These are phyloP conservation scores for Drosophila diplacantha DNA, from an alignment of 2,888 invertebrate genomes.

Conservation along the genomic window DNA sequence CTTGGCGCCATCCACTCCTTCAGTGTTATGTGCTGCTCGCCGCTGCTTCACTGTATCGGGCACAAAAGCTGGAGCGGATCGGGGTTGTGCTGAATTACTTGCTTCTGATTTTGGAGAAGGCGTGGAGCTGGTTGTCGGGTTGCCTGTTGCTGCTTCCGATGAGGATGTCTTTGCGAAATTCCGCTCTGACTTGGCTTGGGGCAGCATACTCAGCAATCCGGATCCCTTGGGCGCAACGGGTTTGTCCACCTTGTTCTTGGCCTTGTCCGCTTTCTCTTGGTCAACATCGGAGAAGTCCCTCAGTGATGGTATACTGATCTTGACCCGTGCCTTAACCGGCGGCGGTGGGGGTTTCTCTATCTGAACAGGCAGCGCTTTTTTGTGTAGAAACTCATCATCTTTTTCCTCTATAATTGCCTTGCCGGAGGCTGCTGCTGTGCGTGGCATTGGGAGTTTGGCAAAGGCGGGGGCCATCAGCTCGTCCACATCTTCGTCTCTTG, in stretches of 20 bases:
- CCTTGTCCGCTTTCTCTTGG: slow-evolving; percentile 59
- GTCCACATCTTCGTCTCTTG: slow-evolving; percentile 20
- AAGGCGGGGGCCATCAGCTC: slow-evolving; percentile 59
- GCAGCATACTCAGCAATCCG: slow-evolving; percentile 84
- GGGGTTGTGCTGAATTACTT: neutral
- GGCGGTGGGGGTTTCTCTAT: slow-evolving; percentile 68
- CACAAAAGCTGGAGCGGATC: slow-evolving; percentile 66
- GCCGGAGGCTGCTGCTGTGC: neutral
- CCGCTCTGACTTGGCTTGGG: slow-evolving; percentile 80
- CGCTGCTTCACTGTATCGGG: slow-evolving; percentile 77
- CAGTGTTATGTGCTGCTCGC: slow-evolving; percentile 75
- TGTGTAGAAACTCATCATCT: slow-evolving; percentile 82
- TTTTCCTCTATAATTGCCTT: slow-evolving; percentile 77
- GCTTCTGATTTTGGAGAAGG: neutral
- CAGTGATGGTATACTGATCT: slow-evolving; percentile 84
- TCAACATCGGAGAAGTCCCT: slow-evolving; percentile 78
- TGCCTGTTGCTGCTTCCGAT: neutral
- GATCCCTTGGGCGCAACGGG: slow-evolving; percentile 53
- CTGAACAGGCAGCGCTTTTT: slow-evolving; percentile 78
- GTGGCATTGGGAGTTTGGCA: slow-evolving; percentile 74
- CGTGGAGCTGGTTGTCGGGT: neutral
- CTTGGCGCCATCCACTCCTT: slow-evolving; percentile 64
- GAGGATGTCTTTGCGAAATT: slow-evolving; percentile 55
- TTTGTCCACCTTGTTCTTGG: slow-evolving; percentile 39
- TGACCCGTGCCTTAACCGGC: slow-evolving; percentile 79